These are phyloP conservation scores for Saxidomus purpurata DNA, from an alignment of 1,140 invertebrate species.

Conservation along the genomic window DNA sequence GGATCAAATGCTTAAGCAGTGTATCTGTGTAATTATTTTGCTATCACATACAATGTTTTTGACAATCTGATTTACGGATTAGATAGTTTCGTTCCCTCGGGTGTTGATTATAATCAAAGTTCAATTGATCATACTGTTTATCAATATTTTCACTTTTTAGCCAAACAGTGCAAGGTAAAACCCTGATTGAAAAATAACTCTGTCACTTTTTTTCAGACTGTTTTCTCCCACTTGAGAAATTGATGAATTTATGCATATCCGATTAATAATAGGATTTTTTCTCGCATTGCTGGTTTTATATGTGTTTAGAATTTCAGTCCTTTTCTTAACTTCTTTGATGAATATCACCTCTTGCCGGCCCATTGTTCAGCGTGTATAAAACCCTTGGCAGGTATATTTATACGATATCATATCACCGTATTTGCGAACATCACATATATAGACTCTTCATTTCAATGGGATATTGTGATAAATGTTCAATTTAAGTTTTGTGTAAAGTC, in stretches of 20 bases:
- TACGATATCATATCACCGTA: conserved; percentile 32
- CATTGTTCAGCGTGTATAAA: conserved; percentile 28
- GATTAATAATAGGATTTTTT: conserved; percentile 52
- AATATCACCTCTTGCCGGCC: not conserved
- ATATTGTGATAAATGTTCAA: conserved; percentile 54
- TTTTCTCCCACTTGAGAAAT: not conserved
- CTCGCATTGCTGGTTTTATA: conserved; percentile 35
- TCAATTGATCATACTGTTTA: conserved; percentile 12
- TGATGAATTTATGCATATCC: conserved; percentile 21
- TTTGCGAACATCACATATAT: conserved; percentile 44
- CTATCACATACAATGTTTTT: conserved; percentile 8
- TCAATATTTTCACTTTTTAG: conserved; percentile 50
- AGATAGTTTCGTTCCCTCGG: conserved; percentile 7
- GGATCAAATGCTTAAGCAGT: not conserved
- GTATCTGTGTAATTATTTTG: not conserved
- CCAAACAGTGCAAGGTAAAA: conserved; percentile 1
- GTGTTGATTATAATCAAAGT: conserved; percentile 29
- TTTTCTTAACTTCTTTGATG: conserved; percentile 24
- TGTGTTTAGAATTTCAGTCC: conserved; percentile 42
- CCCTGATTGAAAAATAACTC: conserved; percentile 48
- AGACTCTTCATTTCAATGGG: conserved; percentile 40
- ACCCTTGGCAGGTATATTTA: conserved; percentile 34
- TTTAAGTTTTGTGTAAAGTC: conserved; percentile 41
- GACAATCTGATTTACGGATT: conserved; percentile 15
- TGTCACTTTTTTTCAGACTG: conserved; percentile 14